Base-by-base conservation (phyloP, 2,888 invertebrate genomes). In the Scaptomyza reducta region DNA sequence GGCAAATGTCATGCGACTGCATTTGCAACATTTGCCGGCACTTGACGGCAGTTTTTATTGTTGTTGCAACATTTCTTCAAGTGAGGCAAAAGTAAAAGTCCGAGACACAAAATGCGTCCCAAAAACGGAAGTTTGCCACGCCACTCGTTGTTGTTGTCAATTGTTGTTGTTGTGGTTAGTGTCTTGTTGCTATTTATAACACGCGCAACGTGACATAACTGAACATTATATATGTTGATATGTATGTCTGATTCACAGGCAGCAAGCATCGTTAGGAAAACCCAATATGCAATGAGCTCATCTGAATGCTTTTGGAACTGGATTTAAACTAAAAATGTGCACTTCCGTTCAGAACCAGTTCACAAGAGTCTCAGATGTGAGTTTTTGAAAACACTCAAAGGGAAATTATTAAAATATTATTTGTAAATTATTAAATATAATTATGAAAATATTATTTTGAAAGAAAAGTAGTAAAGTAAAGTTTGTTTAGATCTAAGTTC, bases 1-100 rank as follows among this genome's bases (percentile, higher is more conserved):
- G 58, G 77, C 85, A 85, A 79, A 79, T 79, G 82, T 70, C 85
- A 82, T 82, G 82, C 74, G 55, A 77, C 72, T 79, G 69, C 75
- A 70, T 62, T 71, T 72, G 72, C 79, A 69, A 53, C 63, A 58
- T 54, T 63, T 63, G 38, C 68, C 22, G 14, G 35, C 18, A 27
- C 14, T 38, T 50, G 57, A 16, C 14, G 45, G 11, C 22, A 31
- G 27, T 31, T 51, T 50, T 27, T 22, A 0, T 22, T 22, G 22
- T 22, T 22, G 22, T 2, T 40, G 65, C 53, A 29, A 56, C 60
- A 61, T 73, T 61, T 69, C 65, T 71, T 70, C 77, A 80, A 70
- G 44, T 69, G 61, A 56, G 49, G 61, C 69, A 79, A 82, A 82
- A 83, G 82, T 83, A 83, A 83, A 83, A 83, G 82, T 83, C 69